A percentile compares a stretch with the other conserved stretches of the same genome.
Evolutionary conservation across 2,888 invertebrate genomes (phyloP).

Genomic region (Antheraea assamensis): DNA sequence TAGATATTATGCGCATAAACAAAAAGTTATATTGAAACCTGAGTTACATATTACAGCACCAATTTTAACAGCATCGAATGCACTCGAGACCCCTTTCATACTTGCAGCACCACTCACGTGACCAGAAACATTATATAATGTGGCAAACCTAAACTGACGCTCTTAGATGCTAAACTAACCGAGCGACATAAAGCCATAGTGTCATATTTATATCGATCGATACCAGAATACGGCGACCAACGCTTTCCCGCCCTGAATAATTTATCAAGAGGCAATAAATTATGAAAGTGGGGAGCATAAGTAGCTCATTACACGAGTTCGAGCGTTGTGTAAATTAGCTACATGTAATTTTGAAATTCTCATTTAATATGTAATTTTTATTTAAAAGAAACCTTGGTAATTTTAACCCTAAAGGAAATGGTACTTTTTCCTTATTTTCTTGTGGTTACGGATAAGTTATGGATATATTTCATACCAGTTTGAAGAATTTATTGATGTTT

Average conservation of each 20-base stretch:
- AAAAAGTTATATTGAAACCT: background rate
- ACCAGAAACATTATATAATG: constrained; percentile 11
- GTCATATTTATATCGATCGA: constrained; percentile 20
- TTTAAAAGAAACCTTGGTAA: background rate
- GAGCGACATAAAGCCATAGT: constrained; percentile 15
- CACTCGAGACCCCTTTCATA: background rate
- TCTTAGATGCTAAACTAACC: constrained; percentile 12
- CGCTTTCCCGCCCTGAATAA: constrained; percentile 22
- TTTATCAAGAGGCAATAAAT: constrained; percentile 25
- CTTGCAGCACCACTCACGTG: background rate
- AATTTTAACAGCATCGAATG: background rate
- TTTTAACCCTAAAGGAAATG: background rate
- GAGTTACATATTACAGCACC: background rate
- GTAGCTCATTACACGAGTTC: constrained; percentile 24
- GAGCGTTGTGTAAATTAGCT: constrained; percentile 13
- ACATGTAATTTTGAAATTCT: constrained; percentile 8
- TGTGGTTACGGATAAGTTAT: too few relatives aligned
- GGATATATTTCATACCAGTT: too few relatives aligned
- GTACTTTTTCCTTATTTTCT: background rate
- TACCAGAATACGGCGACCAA: constrained; percentile 18
- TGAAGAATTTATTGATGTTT: too few relatives aligned
- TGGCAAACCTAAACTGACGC: constrained; percentile 3
- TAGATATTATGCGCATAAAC: background rate
- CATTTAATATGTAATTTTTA: background rate
- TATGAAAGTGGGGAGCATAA: constrained; percentile 23